Base-by-base conservation (phyloP, 2,888 invertebrate genomes). In the Eupithecia vulgata region DNA sequence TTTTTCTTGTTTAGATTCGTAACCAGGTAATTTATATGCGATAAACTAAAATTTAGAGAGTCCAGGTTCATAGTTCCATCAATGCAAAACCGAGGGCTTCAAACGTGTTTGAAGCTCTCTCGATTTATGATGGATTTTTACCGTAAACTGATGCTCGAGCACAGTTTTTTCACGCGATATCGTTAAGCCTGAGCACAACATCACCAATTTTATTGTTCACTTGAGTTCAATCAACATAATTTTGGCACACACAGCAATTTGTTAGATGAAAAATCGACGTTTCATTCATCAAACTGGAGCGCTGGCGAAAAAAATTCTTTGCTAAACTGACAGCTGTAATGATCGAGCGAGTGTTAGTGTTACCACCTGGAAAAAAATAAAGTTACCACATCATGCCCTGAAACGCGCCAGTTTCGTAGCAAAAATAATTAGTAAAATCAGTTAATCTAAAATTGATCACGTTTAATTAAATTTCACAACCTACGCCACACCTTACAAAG, bases 11-110 rank as follows among this genome's bases (percentile, higher is more conserved):
- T 98, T 95, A 99, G 96, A 96, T 97, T 98, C 95, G 97, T 96
- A 96, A 99, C 98, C 95, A 98, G 97, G 97, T 97, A 97, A 97
- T 97, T 97, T 96, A 99, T 99, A 97, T 99, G 98, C 96, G 98
- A 98, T 97, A 99, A 97, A 96, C 98, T 98, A 97, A 98, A 97
- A 96, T 98, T 98, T 96, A 98, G 97, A 96, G 98, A 97, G 97
- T 99, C 99, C 97, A 98, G 98, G 97, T 98, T 98, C 98, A 98
- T 98, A 98, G 97, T 98, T 98, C 97, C 98, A 96, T 96, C 96
- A 96, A 97, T 95, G 95, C 97, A 96, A 96, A 96, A 96, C 96
- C 97, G 97, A 98, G 98, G 98, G 97, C 98, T 98, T 98, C 98
- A 98, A 98, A 97, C 96, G 95, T 95, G 96, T 96, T 97, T 97